Evolutionary conservation across 1,140 invertebrate species (phyloP).

Genomic region (Penaeus vannamei): DNA sequence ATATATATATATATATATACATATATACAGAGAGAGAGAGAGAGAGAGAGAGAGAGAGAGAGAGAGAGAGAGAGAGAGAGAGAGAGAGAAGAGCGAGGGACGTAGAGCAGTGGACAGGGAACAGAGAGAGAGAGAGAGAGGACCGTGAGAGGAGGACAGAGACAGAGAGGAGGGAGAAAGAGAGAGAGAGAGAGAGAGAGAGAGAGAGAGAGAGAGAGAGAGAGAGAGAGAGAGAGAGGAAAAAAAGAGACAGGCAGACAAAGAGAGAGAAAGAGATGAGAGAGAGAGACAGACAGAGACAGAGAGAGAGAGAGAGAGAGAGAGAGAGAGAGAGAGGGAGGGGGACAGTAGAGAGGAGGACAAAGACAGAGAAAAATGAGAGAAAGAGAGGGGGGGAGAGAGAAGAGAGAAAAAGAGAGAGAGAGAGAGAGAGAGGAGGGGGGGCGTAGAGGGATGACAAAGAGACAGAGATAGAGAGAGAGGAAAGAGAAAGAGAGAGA

Average conservation of each 20-base stretch:
- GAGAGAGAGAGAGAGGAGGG: not conserved
- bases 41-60: too few species aligned
- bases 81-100: conserved; percentile 2
- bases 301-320: conserved; percentile 10
- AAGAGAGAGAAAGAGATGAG: too few species aligned
- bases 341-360: not conserved
- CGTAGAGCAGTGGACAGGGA: not conserved
- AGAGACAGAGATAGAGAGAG: too few species aligned
- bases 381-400: conserved; percentile 1
- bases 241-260: too few species aligned
- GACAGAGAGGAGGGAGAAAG: conserved; percentile 2
- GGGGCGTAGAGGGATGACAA: not conserved
- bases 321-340: not conserved
- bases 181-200: too few species aligned
- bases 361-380: not conserved
- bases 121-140: not conserved
- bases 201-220: too few species aligned
- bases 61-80: conserved; percentile 2
- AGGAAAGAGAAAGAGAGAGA: conserved; percentile 1
- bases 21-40: too few species aligned
- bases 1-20: too few species aligned
- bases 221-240: conserved; percentile 11
- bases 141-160: not conserved
- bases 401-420: not conserved
- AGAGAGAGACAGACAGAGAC: not conserved